These are phyloP conservation scores for Antennarius maculatus DNA, from an alignment of 2,797 vertebrate species.

Conservation along the genomic window DNA sequence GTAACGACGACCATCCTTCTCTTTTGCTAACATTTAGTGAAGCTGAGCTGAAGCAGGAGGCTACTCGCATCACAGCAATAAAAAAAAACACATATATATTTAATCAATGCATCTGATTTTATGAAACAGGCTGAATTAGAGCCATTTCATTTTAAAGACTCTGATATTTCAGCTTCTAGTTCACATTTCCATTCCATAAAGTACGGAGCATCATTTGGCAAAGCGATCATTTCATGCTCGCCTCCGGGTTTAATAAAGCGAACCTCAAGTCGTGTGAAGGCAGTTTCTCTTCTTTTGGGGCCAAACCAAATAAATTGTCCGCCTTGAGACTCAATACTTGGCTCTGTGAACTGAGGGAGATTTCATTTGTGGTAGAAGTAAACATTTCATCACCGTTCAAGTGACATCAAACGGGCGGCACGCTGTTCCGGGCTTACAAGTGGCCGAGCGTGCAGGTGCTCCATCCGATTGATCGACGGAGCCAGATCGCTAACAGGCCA, in stretches of 20 bases:
- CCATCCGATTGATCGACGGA: constrained; percentile 67
- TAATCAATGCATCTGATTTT: constrained; percentile 1
- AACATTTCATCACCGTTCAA: constrained; percentile 75
- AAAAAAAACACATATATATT: not conserved
- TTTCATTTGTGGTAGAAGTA: constrained; percentile 64
- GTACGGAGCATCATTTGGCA: constrained; percentile 43
- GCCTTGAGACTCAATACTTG: constrained; percentile 75
- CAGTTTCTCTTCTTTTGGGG: constrained; percentile 50
- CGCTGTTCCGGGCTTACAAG: constrained; percentile 73
- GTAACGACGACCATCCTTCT: too few species aligned
- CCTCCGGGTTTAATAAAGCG: constrained; percentile 66
- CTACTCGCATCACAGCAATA: not conserved
- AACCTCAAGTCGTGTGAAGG: constrained; percentile 62
- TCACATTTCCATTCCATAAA: constrained; percentile 8
- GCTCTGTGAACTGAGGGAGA: constrained; percentile 61
- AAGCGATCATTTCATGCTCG: constrained; percentile 45
- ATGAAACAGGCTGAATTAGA: not conserved
- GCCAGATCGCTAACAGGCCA: constrained; percentile 72
- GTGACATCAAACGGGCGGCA: constrained; percentile 78
- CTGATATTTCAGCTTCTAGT: constrained; percentile 1
- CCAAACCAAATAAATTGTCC: constrained; percentile 70
- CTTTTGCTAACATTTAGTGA: constrained; percentile 1
- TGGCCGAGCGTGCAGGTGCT: constrained; percentile 74
- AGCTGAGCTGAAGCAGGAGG: not conserved
- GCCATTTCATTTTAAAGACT: not conserved